phyloP scores from a whole-genome alignment of 2,888 invertebrate genomes.

The Melanargia galathea region DNA sequence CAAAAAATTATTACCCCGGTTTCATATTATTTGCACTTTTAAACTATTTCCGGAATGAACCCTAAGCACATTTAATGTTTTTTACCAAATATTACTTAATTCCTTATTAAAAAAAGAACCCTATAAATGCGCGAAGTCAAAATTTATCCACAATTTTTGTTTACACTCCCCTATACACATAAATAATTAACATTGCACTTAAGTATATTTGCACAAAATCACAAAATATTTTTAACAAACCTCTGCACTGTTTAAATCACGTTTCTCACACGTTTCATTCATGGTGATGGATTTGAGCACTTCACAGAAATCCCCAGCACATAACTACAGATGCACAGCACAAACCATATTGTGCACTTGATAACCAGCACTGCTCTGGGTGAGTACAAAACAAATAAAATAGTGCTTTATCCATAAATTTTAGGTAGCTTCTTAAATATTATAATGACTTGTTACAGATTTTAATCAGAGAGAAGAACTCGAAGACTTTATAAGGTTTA shows the following conservation, averaged over 20 bases:
- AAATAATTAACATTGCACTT: constrained; percentile 23
- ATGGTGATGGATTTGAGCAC: constrained; percentile 40
- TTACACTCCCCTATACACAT: neutral
- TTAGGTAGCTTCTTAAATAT: constrained; percentile 2
- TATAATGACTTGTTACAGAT: constrained; percentile 60
- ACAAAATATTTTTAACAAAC: constrained; percentile 24
- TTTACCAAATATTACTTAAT: neutral
- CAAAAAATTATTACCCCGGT: constrained; percentile 19
- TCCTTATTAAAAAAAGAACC: neutral
- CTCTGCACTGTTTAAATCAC: constrained; percentile 24
- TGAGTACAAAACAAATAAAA: constrained; percentile 32
- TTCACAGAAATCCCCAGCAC: constrained; percentile 36
- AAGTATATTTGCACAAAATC: constrained; percentile 15
- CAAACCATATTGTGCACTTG: constrained; percentile 34
- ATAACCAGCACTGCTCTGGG: constrained; percentile 22
- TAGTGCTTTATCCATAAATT: constrained; percentile 4
- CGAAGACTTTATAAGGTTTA: constrained; percentile 62
- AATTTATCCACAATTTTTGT: constrained; percentile 1
- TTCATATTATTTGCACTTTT: constrained; percentile 37
- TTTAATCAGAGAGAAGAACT: constrained; percentile 61
- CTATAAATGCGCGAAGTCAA: neutral
- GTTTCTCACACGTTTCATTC: constrained; percentile 29
- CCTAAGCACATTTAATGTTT: constrained; percentile 31
- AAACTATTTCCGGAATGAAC: constrained; percentile 35
- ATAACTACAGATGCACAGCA: constrained; percentile 32